These are phyloP conservation scores for Hololepta plana DNA, from an alignment of 2,888 invertebrate species.

Conservation along the genomic window DNA sequence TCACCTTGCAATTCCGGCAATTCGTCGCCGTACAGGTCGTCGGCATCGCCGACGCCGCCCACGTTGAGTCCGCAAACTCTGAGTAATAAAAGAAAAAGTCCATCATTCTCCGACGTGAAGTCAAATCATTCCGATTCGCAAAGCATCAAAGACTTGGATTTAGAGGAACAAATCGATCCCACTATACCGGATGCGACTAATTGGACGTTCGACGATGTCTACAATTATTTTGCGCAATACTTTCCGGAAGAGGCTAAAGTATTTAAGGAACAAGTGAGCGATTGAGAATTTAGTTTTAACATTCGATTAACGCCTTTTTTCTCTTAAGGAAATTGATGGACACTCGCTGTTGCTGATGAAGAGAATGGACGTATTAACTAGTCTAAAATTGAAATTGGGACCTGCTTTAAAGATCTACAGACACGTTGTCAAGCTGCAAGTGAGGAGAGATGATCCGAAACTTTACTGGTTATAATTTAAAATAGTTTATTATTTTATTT, in stretches of 20 bases:
- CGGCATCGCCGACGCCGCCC: conserved; percentile 19
- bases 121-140: conserved; percentile 15
- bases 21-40: conserved; percentile 10
- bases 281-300: conserved; percentile 2
- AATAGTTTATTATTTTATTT: conserved; percentile 2
- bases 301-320: no score
- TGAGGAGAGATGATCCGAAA: conserved; percentile 51
- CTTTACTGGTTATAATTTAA: conserved; percentile 46
- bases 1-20: not conserved
- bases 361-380: conserved; percentile 66
- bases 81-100: conserved; percentile 6
- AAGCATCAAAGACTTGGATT: conserved; percentile 16
- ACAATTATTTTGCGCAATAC: conserved; percentile 55
- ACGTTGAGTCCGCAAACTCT: conserved; percentile 21
- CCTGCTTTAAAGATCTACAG: conserved; percentile 75
- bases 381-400: conserved; percentile 67
- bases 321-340: conserved; percentile 78
- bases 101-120: conserved; percentile 8
- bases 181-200: conserved; percentile 59
- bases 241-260: conserved; percentile 66
- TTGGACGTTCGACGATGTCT: conserved; percentile 74
- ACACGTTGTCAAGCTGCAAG: conserved; percentile 66
- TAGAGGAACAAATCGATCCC: conserved; percentile 34
- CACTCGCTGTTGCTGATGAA: conserved; percentile 68
- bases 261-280: conserved; percentile 60